These are phyloP conservation scores for Drosophila acutilabella DNA, from an alignment of 2,888 invertebrate species.

Conservation along the genomic window DNA sequence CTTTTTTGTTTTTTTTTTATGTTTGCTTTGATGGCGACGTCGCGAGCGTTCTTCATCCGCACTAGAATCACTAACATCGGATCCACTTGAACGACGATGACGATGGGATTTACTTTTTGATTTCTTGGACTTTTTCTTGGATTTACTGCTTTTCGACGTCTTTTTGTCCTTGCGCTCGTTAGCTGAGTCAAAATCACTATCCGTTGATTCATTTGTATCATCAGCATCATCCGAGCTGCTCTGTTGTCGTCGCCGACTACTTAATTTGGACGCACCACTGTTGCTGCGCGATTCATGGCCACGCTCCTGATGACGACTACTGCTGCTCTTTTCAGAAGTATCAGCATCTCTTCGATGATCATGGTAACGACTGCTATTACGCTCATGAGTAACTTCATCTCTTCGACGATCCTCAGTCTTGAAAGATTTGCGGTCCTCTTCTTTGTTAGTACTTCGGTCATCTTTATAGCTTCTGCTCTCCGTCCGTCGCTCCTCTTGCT, in stretches of 20 bases:
- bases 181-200: constrained; percentile 71
- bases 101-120: constrained; percentile 66
- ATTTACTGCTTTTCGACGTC: constrained; percentile 60
- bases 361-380: constrained; percentile 38
- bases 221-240: constrained; percentile 69
- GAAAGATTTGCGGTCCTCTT: constrained; percentile 9
- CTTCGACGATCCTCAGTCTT: constrained; percentile 27
- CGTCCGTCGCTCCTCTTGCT: constrained; percentile 32
- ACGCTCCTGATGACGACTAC: constrained; percentile 40
- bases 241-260: constrained; percentile 33
- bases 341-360: constrained; percentile 21
- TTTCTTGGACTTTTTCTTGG: constrained; percentile 74
- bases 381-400: constrained; percentile 5
- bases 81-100: constrained; percentile 28
- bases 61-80: constrained; percentile 33
- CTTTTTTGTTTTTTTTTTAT: constrained; percentile 84
- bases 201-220: constrained; percentile 69
- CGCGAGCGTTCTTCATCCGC: constrained; percentile 29
- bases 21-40: constrained; percentile 67
- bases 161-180: constrained; percentile 70
- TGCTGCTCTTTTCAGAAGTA: constrained; percentile 23
- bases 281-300: constrained; percentile 29
- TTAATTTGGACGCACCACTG: constrained; percentile 44
- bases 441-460: constrained; percentile 14
- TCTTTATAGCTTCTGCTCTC: constrained; percentile 25